Evolutionary conservation across 37 sponge, comb jelly and placozoan species (phyloP).

Genomic region (Haliclona indistincta): DNA sequence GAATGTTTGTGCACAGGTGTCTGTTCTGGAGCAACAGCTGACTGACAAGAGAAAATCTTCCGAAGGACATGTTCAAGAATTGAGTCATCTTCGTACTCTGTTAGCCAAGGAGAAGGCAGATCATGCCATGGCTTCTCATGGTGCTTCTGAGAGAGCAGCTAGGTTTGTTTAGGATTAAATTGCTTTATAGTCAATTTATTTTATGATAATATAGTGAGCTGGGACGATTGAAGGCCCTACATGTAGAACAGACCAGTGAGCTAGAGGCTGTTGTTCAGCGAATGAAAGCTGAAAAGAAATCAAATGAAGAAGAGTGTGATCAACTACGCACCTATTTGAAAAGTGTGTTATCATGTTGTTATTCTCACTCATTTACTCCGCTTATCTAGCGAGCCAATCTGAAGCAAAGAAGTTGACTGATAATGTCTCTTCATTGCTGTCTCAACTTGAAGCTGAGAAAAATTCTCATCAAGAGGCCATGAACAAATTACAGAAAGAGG

Average conservation of each 20-base stretch:
- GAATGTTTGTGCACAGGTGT: conserved; percentile 22
- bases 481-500: conserved; percentile 18
- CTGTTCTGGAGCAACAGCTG: conserved; percentile 65
- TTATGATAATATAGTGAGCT: background rate
- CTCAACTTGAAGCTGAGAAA: conserved; percentile 46
- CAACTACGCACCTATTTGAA: no score
- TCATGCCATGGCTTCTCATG: conserved; percentile 2
- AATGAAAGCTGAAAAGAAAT: background rate
- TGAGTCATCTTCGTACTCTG: conserved; percentile 33
- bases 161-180: background rate
- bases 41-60: conserved; percentile 43
- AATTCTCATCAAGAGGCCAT: conserved; percentile 1
- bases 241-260: conserved; percentile 20
- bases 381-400: conserved; percentile 21
- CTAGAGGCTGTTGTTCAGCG: conserved; percentile 10
- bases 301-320: no score
- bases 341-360: conserved; percentile 1
- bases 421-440: conserved; percentile 13
- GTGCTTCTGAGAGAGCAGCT: conserved; percentile 9
- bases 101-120: conserved; percentile 46
- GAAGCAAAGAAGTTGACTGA: conserved; percentile 22
- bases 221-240: conserved; percentile 8
- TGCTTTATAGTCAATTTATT: background rate
- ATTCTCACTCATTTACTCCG: background rate
- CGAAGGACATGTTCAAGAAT: conserved; percentile 53